Evolutionary conservation across 2,888 invertebrate species (phyloP), one percentile per base, ranked within the genome.

Genomic region (Dasypogon diadema): DNA sequence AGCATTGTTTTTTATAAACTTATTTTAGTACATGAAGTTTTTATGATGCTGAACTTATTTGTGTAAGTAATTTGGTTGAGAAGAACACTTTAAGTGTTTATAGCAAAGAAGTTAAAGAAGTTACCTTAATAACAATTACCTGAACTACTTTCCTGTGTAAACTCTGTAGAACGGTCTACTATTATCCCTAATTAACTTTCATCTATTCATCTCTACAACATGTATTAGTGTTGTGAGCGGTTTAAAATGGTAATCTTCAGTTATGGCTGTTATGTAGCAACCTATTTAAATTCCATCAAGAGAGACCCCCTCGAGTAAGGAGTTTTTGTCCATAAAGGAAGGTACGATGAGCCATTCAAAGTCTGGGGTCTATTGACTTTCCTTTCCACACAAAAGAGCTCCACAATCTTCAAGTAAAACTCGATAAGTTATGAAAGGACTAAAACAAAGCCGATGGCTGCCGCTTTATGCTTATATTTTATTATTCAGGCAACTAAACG

Each of bases 201-300:
- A 42, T 42, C 12, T 12, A 6, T 12, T 42, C 42, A 12, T 42
- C 8, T 42, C 0, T 3, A 12, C 42, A 12, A 42, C n/a, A 42
- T 42, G 8, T n/a, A 42, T 12, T 42, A 42, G 42, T 42, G 42
- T 42, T 42, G 12, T 60, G 8, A 16, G 34, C 30, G 37, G 37
- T 37, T 60, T 18, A 16, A 21, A 37, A 37, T 34, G 34, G 37
- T 60, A 60, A 60, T 60, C 60, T n/a, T 12, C 18, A 60, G 60
- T 60, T 60, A 42, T 60, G 60, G 60, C 60, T 60, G 60, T 10
- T 37, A 60, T 60, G 37, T 60, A 60, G 60, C 60, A 60, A 60
- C 60, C 60, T 60, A 60, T 60, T 60, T 60, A 18, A 60, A 60
- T 60, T 37, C 60, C 37, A 60, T 60, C 60, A 60, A 60, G 60